These are phyloP conservation scores for Pseudomugil gertrudae DNA, from an alignment of 2,797 vertebrate species.

Conservation along the genomic window DNA sequence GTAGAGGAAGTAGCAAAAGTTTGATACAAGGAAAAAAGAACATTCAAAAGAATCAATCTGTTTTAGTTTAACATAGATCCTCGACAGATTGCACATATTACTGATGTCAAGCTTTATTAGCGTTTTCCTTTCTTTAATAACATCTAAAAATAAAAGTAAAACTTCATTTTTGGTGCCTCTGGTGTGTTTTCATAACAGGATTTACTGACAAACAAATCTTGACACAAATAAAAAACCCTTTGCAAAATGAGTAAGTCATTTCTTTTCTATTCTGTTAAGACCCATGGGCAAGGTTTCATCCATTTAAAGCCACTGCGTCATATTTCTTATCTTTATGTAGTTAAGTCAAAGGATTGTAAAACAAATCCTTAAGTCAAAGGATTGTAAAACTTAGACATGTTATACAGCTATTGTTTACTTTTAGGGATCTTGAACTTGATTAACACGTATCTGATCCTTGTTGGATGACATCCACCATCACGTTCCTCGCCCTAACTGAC, in stretches of 20 bases:
- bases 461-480: no score
- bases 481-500: no score
- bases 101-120: neutral
- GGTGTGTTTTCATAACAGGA: neutral
- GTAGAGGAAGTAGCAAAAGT: constrained; percentile 7
- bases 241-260: neutral
- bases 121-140: neutral
- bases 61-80: constrained; percentile 3
- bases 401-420: no score
- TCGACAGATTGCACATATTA: neutral
- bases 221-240: no score
- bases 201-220: no score
- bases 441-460: no score
- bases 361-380: neutral
- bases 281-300: neutral
- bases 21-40: neutral
- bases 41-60: neutral
- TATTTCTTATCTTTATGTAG: neutral
- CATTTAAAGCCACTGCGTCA: neutral
- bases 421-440: no score
- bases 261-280: neutral
- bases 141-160: neutral
- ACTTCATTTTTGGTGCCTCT: neutral
- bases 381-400: neutral
- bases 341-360: neutral